These are phyloP conservation scores for Agelas oroides DNA, from an alignment of 37 sponge, comb jelly and placozoan species.

Conservation along the genomic window DNA sequence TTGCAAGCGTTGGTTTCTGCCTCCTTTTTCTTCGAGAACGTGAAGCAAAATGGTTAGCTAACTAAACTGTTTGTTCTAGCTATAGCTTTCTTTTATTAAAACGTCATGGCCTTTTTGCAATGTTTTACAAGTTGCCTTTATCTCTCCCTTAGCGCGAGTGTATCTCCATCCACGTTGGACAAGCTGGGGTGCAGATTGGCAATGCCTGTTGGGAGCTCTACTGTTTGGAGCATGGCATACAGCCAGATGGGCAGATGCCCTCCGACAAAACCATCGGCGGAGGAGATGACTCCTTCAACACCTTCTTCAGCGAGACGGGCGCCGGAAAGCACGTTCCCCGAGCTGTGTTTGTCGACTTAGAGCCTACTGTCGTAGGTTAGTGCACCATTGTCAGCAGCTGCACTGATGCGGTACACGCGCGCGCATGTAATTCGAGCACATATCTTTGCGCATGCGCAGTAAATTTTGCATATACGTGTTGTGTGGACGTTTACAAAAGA, in stretches of 20 bases:
- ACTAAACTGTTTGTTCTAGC: no score
- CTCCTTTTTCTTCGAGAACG: background rate
- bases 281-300: slow-evolving; percentile 98
- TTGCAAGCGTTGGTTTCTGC: background rate
- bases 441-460: no score
- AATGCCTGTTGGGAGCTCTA: slow-evolving; percentile 99
- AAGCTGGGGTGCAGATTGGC: slow-evolving; percentile 99
- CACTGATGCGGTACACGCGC: no score
- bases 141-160: slow-evolving; percentile 71
- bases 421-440: no score
- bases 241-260: slow-evolving; percentile 99
- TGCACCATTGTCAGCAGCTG: background rate
- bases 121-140: no score
- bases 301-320: slow-evolving; percentile 99
- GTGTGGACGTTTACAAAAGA: background rate
- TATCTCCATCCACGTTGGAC: slow-evolving; percentile 99
- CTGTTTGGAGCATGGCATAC: slow-evolving; percentile 99
- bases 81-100: no score
- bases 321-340: no score
- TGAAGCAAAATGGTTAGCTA: no score
- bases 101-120: no score
- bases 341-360: no score
- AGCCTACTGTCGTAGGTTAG: slow-evolving; percentile 96
- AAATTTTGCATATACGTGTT: background rate
- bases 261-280: slow-evolving; percentile 98